phyloP scores from a whole-genome alignment of 1,140 invertebrate genomes.

The Neodiprion virginianus region DNA sequence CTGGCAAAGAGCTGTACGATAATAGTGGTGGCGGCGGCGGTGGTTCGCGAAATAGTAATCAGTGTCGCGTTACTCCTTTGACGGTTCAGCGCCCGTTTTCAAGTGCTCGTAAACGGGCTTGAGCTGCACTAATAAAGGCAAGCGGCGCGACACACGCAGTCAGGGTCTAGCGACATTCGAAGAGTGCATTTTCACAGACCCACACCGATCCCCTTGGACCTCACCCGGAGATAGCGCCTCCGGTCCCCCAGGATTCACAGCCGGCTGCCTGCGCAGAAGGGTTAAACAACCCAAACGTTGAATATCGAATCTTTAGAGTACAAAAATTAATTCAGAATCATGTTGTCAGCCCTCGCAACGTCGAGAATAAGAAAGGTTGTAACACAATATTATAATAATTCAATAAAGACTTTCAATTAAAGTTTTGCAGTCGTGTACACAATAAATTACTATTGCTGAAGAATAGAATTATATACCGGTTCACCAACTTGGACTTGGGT shows the following conservation, averaged over 20 bases:
- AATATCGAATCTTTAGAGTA: not conserved
- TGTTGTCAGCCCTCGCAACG: too few species aligned
- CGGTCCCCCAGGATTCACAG: not conserved
- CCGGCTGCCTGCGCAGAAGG: not conserved
- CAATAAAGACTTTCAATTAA: too few species aligned
- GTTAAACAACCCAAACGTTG: not conserved
- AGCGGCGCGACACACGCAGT: constrained; percentile 34
- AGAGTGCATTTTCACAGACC: constrained; percentile 27
- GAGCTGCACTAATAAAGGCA: not conserved
- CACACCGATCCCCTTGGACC: constrained; percentile 16
- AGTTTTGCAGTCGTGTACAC: too few species aligned
- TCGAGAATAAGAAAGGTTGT: too few species aligned
- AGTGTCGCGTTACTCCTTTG: constrained; percentile 40
- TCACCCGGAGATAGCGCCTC: not conserved
- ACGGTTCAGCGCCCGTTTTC: constrained; percentile 30
- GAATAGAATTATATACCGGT: too few species aligned
- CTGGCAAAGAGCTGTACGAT: not conserved
- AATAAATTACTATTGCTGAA: too few species aligned
- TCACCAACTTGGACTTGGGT: too few species aligned
- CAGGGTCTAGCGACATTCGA: constrained; percentile 30
- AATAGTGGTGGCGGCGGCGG: not conserved
- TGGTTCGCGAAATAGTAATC: constrained; percentile 26
- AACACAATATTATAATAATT: too few species aligned
- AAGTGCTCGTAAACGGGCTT: constrained; percentile 35
- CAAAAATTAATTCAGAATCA: too few species aligned